Evolutionary conservation across 2,888 invertebrate genomes (phyloP).

Genomic region (Entomobrya proxima): DNA sequence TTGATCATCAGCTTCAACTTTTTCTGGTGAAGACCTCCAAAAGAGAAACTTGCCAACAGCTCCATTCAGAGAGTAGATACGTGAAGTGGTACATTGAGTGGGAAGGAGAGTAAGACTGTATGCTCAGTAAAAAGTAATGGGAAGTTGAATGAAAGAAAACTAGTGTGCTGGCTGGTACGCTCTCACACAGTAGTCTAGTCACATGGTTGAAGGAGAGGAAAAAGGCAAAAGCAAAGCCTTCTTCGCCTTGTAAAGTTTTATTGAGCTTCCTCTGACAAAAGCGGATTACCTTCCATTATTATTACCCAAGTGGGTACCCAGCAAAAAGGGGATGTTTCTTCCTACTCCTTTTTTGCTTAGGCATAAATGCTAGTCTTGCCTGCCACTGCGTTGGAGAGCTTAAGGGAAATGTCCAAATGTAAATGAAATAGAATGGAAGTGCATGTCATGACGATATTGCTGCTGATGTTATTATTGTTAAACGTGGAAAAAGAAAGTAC

Average conservation of each 20-base stretch:
- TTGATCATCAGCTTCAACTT: conserved; percentile 35
- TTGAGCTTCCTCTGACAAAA: conserved; percentile 69
- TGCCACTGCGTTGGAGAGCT: background rate
- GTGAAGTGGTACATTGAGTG: background rate
- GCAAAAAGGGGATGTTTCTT: conserved; percentile 53
- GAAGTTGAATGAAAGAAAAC: conserved; percentile 25
- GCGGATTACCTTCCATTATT: conserved; percentile 70
- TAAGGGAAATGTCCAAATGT: conserved; percentile 65
- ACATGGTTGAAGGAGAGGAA: conserved; percentile 26
- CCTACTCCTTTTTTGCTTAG: background rate
- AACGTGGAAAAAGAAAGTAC: no score
- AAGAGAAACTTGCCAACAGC: conserved; percentile 30
- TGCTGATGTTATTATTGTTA: conserved; percentile 10
- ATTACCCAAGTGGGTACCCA: conserved; percentile 69
- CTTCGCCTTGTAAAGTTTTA: conserved; percentile 64
- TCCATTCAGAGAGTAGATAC: background rate
- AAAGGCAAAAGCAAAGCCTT: conserved; percentile 52
- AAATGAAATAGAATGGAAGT: conserved; percentile 61
- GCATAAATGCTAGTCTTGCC: background rate
- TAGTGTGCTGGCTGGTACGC: background rate
- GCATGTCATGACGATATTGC: conserved; percentile 24
- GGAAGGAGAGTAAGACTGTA: background rate
- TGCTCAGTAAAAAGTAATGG: conserved; percentile 48
- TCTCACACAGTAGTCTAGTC: conserved; percentile 19
- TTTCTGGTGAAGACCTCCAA: conserved; percentile 46